These are phyloP conservation scores for Hycleus phaleratus DNA, from an alignment of 1,140 invertebrate species.

Conservation along the genomic window DNA sequence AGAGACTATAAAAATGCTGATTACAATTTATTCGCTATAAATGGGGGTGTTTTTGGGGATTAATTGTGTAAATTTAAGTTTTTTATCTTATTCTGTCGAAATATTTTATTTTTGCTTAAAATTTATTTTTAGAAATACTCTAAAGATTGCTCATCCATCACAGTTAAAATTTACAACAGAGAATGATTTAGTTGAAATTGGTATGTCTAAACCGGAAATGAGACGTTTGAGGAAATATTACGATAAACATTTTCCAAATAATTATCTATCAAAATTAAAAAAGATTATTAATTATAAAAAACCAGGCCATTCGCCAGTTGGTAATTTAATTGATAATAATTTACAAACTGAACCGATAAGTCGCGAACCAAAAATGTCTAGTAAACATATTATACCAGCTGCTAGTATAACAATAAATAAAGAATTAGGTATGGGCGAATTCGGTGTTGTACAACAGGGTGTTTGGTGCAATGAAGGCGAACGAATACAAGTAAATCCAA, in stretches of 20 bases:
- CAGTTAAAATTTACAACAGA: constrained; percentile 96
- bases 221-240: constrained; percentile 88
- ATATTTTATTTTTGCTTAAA: background rate
- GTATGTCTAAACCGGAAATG: constrained; percentile 93
- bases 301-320: constrained; percentile 37
- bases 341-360: constrained; percentile 26
- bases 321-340: constrained; percentile 26
- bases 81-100: no score
- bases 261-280: constrained; percentile 86
- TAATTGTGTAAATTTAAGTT: no score
- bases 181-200: constrained; percentile 83
- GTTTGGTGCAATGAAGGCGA: constrained; percentile 95
- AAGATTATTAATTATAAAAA: constrained; percentile 58
- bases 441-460: constrained; percentile 95
- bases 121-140: constrained; percentile 53
- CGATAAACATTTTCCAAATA: constrained; percentile 87
- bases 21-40: no score
- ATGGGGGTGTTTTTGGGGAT: no score
- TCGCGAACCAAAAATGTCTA: constrained; percentile 54
- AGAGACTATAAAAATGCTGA: no score
- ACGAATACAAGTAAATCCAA: constrained; percentile 53
- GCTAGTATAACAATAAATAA: constrained; percentile 92
- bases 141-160: constrained; percentile 78
- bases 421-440: constrained; percentile 91
- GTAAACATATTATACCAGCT: constrained; percentile 92